Percentiles rank a stretch among this genome's conserved stretches.
Evolutionary conservation across 2,888 invertebrate species (phyloP).

Genomic region (Tipula lateralis): DNA sequence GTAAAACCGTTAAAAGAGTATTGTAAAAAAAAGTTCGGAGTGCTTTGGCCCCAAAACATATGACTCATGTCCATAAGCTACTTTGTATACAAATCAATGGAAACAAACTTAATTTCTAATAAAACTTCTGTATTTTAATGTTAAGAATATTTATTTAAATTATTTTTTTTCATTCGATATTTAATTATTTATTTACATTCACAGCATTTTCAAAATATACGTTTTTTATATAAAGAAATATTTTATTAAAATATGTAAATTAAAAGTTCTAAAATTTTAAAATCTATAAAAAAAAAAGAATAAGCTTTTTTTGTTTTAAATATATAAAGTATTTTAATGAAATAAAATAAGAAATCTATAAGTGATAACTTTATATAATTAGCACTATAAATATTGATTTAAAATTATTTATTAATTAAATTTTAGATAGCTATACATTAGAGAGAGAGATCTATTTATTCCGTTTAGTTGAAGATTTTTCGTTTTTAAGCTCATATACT

Average conservation of each 20-base stretch:
- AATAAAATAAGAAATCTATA: neutral
- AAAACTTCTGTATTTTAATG: neutral
- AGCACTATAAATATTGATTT: neutral
- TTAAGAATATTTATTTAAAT: slow-evolving; percentile 19
- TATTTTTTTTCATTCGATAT: neutral
- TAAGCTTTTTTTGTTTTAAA: neutral
- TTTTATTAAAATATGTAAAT: neutral
- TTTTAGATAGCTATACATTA: neutral
- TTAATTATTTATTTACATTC: slow-evolving; percentile 19
- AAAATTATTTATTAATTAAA: neutral
- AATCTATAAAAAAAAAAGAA: neutral
- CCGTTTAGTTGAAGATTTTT: neutral
- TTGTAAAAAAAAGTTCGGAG: too few species aligned
- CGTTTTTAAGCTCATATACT: neutral
- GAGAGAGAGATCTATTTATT: neutral
- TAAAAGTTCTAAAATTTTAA: neutral
- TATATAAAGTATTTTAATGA: neutral
- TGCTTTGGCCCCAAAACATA: too few species aligned
- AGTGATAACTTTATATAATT: neutral
- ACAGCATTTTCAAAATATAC: slow-evolving; percentile 1
- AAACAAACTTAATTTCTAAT: neutral
- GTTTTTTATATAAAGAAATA: neutral
- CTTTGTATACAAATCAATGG: too few species aligned
- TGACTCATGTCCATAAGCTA: too few species aligned
- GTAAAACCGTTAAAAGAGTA: too few species aligned